Evolutionary conservation across 2,888 invertebrate species (phyloP), one percentile per base, ranked within the genome.

Genomic region (Ennomos fuscantarius): DNA sequence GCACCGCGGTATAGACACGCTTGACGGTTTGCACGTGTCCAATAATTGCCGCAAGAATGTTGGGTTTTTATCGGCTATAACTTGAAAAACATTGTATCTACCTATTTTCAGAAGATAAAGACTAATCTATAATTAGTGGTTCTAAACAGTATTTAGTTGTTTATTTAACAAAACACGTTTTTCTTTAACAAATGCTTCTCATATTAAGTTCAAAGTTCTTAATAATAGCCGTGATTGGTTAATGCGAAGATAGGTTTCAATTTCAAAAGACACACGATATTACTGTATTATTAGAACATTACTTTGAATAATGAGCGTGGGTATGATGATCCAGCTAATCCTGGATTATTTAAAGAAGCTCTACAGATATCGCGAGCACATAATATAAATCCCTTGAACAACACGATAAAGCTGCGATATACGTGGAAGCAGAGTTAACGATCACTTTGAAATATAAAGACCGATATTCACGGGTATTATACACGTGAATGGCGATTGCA

Each of bases 321-420:
- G 47, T 52, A 49, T 42, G 41, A 55, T 49, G 39, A 63, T 61
- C 58, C 15, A 31, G 44, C 33, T 62, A 60, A 68, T 61, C 57
- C 47, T 24, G 53, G 52, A 61, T 57, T 66, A 62, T 55, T 58
- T 34, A 45, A 36, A 39, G 60, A 64, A 64, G 58, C 62, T 55
- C 48, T 60, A 60, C 53, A 47, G 43, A 61, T 56, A 52, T 52
- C 45, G 49, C 51, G 36, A 59, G 46, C 31, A 52, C 42, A 44
- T 55, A 49, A 42, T 32, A 48, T 41, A 48, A 47, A 54, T 61
- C 39, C 55, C 15, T 54, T 47, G 13, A 45, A 43, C 36, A 47
- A 46, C 46, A 63, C 44, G 34, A 33, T 33, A 33, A 56, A 49
- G n/a, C 48, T 48, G 15, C 45, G 46, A 33, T 36, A 39, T 49